These are phyloP conservation scores for Silurus aristotelis DNA, from an alignment of 2,797 vertebrate species.

Conservation along the genomic window DNA sequence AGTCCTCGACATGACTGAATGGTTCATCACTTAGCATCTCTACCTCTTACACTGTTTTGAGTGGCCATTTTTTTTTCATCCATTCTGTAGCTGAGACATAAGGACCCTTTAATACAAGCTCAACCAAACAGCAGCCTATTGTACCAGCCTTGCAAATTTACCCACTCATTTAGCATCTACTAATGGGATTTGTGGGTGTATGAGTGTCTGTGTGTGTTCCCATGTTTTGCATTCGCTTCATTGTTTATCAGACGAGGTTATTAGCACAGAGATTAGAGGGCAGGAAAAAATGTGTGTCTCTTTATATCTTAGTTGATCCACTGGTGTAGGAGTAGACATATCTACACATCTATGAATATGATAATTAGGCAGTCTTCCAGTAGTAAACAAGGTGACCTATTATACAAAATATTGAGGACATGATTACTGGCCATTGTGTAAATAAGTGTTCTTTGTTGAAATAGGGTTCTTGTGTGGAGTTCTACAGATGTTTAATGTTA, in stretches of 20 bases:
- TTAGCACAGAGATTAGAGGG: conserved; percentile 9
- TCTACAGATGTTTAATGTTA: not conserved
- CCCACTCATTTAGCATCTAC: conserved; percentile 29
- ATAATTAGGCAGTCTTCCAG: not conserved
- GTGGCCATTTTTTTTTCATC: not conserved
- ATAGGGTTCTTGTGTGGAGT: not conserved
- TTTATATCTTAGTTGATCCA: not conserved
- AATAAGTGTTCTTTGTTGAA: not conserved
- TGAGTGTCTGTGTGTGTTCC: conserved; percentile 23
- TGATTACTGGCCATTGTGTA: not conserved
- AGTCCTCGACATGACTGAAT: not conserved
- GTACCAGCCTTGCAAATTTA: conserved; percentile 36
- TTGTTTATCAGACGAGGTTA: conserved; percentile 40
- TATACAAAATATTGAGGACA: not conserved
- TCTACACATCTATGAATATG: conserved; percentile 3
- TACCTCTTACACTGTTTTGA: not conserved
- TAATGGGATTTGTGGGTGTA: conserved; percentile 28
- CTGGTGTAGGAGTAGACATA: not conserved
- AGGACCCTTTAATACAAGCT: conserved; percentile 12
- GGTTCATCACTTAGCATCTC: not conserved
- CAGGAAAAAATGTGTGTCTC: not conserved
- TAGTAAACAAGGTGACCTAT: not conserved
- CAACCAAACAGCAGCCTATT: conserved; percentile 27
- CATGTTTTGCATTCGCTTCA: conserved; percentile 19
- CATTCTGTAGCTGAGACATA: conserved; percentile 5